Percentiles rank a stretch among this genome's conserved stretches.
These are phyloP conservation scores for Tupiocoris notatus DNA, from an alignment of 2,888 invertebrate species.

Conservation along the genomic window DNA sequence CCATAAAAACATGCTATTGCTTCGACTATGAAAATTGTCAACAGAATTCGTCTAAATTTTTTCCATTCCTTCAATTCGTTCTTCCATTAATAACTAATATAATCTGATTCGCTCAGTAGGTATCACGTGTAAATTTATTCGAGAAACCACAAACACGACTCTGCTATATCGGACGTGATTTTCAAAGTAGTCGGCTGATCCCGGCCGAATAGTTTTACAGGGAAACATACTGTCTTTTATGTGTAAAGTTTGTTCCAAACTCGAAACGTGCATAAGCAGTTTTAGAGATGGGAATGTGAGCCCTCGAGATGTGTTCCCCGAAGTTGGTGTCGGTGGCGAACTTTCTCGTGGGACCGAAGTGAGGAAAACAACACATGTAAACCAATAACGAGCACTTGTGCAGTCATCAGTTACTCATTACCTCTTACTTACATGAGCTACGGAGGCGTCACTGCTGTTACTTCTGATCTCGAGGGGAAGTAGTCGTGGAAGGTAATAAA, in stretches of 20 bases:
- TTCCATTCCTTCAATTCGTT: no score
- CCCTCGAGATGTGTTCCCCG: no score
- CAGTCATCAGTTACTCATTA: slow-evolving; percentile 44
- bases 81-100: no score
- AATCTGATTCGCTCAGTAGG: no score
- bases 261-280: background rate
- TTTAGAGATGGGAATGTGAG: background rate
- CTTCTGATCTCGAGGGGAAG: background rate
- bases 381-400: slow-evolving; percentile 41
- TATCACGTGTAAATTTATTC: no score
- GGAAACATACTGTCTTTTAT: background rate
- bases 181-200: no score
- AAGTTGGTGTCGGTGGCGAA: slow-evolving; percentile 1
- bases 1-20: no score
- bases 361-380: slow-evolving; percentile 29
- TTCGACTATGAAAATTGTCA: no score
- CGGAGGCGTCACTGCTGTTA: background rate
- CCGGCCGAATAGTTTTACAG: no score
- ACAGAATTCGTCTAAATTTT: no score
- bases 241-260: background rate
- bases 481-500: slow-evolving; percentile 33
- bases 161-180: no score
- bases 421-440: slow-evolving; percentile 14
- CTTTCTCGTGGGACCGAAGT: slow-evolving; percentile 5
- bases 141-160: no score